phyloP scores from a whole-genome alignment of 2,888 invertebrate genomes.

The Argyra leucocephala region DNA sequence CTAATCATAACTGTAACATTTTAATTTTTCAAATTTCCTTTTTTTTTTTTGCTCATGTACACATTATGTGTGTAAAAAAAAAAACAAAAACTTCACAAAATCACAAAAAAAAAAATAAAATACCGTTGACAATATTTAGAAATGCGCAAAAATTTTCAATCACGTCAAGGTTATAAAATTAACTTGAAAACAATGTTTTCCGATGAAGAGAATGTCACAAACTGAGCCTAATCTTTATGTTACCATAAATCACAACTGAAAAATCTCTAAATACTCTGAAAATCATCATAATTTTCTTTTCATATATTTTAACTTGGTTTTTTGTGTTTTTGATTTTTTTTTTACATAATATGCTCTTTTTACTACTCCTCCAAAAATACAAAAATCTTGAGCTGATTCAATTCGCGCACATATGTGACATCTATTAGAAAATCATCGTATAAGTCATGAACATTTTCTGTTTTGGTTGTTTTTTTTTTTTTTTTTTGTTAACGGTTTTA shows the following conservation, averaged over 20 bases:
- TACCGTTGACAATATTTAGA: no score
- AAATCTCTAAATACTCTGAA: neutral
- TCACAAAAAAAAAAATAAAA: no score
- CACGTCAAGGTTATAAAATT: no score
- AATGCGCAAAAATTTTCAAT: no score
- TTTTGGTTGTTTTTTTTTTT: no score
- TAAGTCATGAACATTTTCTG: neutral
- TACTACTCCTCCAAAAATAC: neutral
- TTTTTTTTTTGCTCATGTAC: no score
- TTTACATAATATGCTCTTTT: neutral
- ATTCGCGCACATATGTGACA: neutral
- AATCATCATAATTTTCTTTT: neutral
- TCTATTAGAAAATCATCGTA: neutral
- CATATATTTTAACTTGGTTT: neutral
- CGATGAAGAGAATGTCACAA: neutral
- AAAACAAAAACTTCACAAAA: no score
- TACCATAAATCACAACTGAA: neutral
- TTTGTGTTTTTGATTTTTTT: neutral
- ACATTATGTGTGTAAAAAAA: no score
- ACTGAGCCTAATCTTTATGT: neutral
- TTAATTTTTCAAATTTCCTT: no score
- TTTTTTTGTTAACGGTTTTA: constrained; percentile 7
- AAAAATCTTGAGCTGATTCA: neutral
- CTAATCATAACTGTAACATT: no score
- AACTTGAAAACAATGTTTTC: neutral